These are phyloP conservation scores for Mallateleia sp. DNA, from an alignment of 2,888 invertebrate species.

Conservation along the genomic window DNA sequence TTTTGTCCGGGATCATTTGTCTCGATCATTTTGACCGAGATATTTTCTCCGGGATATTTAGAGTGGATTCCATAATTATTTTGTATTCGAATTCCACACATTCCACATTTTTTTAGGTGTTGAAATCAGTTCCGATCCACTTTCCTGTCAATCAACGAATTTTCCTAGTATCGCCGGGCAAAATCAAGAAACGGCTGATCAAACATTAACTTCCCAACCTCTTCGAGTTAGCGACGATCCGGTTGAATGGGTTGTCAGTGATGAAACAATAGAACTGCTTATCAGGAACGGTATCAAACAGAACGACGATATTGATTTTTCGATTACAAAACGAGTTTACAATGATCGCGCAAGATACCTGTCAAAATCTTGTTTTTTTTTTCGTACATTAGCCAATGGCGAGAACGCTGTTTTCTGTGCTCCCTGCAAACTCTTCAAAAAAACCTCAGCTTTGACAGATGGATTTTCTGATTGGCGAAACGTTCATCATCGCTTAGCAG, in stretches of 20 bases:
- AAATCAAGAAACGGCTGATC: too few relatives aligned
- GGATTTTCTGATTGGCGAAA: conserved; percentile 37
- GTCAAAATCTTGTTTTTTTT: conserved; percentile 31
- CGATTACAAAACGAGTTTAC: conserved; percentile 22
- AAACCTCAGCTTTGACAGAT: conserved; percentile 25
- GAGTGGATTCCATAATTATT: too few relatives aligned
- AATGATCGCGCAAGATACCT: conserved; percentile 36
- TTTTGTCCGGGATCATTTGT: too few relatives aligned
- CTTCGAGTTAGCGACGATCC: conserved; percentile 50
- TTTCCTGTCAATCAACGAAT: too few relatives aligned
- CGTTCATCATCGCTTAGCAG: conserved; percentile 17
- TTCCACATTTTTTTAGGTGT: too few relatives aligned
- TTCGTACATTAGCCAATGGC: conserved; percentile 40
- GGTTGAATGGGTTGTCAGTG: conserved; percentile 30
- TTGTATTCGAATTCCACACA: too few relatives aligned
- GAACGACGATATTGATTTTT: conserved; percentile 42
- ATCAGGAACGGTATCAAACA: conserved; percentile 40
- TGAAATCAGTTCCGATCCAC: too few relatives aligned
- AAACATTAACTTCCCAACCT: too few relatives aligned
- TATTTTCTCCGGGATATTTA: too few relatives aligned
- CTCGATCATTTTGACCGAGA: too few relatives aligned
- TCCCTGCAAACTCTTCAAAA: conserved; percentile 10
- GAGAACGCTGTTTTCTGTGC: conserved; percentile 28
- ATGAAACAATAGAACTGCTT: conserved; percentile 20
- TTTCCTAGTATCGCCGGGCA: too few relatives aligned